A percentile compares a stretch with the other conserved stretches of the same genome.
Evolutionary conservation across 2,113 vertebrate species (phyloP).

Genomic region (Ammodytes marinus): DNA sequence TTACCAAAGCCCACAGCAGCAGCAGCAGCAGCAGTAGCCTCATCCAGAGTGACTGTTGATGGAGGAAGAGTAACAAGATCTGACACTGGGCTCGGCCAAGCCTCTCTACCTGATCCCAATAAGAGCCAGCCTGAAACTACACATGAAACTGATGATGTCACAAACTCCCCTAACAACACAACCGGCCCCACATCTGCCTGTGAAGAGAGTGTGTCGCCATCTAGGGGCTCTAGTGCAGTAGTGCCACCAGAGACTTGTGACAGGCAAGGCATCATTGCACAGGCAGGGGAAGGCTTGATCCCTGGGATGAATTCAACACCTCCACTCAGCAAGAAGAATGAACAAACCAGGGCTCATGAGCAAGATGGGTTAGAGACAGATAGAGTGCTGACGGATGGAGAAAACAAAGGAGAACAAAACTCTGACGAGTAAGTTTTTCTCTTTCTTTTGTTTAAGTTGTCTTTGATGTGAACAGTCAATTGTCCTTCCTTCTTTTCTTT

Average conservation of each 20-base stretch:
- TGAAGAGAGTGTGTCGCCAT: conserved; percentile 42
- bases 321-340: background rate
- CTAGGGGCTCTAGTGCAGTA: conserved; percentile 37
- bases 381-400: background rate
- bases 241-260: conserved; percentile 9
- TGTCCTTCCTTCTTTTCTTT: background rate
- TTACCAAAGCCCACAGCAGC: conserved; percentile 15
- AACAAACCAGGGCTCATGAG: background rate
- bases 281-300: background rate
- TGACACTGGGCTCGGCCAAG: background rate
- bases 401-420: background rate
- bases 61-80: background rate
- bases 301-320: background rate
- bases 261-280: background rate
- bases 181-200: background rate
- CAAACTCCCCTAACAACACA: background rate
- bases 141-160: background rate
- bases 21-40: background rate
- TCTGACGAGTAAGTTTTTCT: conserved; percentile 50
- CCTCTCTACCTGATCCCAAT: background rate
- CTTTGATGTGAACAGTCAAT: too few relatives aligned
- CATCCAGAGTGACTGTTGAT: background rate
- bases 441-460: background rate
- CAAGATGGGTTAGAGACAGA: background rate
- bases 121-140: background rate